Base-by-base conservation (phyloP, 1,140 invertebrate genomes). In the Diuraphis noxia region DNA sequence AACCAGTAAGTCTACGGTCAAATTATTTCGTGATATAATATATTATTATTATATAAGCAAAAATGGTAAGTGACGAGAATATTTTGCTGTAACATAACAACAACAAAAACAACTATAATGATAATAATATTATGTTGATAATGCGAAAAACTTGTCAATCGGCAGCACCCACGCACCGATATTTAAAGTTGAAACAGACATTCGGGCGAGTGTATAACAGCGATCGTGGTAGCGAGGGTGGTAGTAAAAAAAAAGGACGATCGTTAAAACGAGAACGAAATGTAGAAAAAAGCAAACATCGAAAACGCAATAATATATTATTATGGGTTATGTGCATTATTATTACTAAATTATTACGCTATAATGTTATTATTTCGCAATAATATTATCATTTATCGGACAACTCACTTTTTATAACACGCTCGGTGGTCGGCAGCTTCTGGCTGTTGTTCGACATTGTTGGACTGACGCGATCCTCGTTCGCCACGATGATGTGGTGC, bases 361-460 rank as follows among this genome's bases (percentile, higher is more conserved):
- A 38, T n/a, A 43, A 41, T 82, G 30, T 82, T n/a, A 19, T 41
- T 82, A 41, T 82, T 1, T 41, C 41, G n/a, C 13, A 17, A n/a
- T 38, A 79, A 30, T 38, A 81, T 34, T 46, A 56, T 46, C 63
- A 94, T n/a, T 72, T 5, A 72, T 72, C 30, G 56, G 30, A 13
- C 13, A 72, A 72, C 95, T 96, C 95, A 96, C 96, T 96, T 96
- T 96, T 96, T 93, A 96, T 95, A 93, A 96, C 95, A 94, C 96
- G 95, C 93, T 96, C 96, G 93, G 96, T 96, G 93, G 96, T 96
- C 93, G 96, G 96, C 93, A 96, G 94, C 94, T 96, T 96, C 94
- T 95, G 95, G 93, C 94, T 95, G 93, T 95, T 95, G 93, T 95
- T 94, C 93, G 95, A 95, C 94, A 95, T 95, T 19, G 77, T 52